Base-by-base conservation (phyloP, 2,113 vertebrate species). In the Morone chrysops region DNA sequence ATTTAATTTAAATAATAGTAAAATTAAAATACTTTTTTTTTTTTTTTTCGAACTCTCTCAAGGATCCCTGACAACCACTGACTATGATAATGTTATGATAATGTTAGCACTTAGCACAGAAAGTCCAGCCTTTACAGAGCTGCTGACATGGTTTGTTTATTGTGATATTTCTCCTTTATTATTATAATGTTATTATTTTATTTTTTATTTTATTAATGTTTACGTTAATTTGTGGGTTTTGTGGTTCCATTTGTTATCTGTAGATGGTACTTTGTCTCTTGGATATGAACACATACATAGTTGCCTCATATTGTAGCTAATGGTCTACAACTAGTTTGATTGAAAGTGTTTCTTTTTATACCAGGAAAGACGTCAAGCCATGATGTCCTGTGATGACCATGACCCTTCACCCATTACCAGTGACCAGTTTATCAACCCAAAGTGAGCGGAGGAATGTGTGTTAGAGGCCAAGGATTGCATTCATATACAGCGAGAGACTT, bases 361-460 rank as follows among this genome's bases (percentile, higher is more conserved):
- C 12, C 45, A 14, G 45, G 45, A 47, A 1, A 47, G 25, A 5
- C 38, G 40, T 43, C 6, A 13, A 54, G 18, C 2, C n/a, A 12
- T 14, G 6, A 31, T 31, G 31, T 31, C 4, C 10, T 41, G 50
- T 38, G 22, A 54, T 12, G 18, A 12, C 43, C 14, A 13, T 4
- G 45, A 75, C 22, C 45, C 16, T 51, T 54, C 5, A 68, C 67
- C 67, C 41, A 14, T 54, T 60, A 69, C 75, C 82, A 79, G 48
- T 31, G 16, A 48, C 16, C 47, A 47, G 38, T 54, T 78, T 68
- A 73, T 76, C 25, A 31, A 18, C 47, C 53, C 13, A 76, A 31
- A 5, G 14, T 38, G 50, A 43, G 9, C 1, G 38, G 17, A 65
- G 16, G 48, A 36, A 12, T 25, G 61, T 76, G 53, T 72, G 78